Evolutionary conservation across 2,113 vertebrate genomes (phyloP).

Genomic region (Pollachius pollachius): DNA sequence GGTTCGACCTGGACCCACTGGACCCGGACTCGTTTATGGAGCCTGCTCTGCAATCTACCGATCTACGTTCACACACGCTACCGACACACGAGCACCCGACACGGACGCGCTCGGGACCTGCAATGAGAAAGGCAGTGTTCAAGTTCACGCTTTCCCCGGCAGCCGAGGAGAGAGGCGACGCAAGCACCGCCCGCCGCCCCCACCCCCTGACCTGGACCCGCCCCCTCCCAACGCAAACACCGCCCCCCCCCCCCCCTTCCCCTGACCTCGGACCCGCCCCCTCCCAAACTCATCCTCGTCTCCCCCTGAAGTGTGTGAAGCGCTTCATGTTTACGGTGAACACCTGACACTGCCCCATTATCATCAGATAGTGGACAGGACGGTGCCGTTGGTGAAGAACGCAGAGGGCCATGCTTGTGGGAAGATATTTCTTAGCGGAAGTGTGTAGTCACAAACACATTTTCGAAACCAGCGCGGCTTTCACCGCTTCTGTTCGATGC

Average conservation of each 20-base stretch:
- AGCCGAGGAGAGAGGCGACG: conserved; percentile 40
- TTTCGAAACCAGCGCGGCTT: background rate
- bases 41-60: too few relatives aligned
- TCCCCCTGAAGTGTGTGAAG: too few relatives aligned
- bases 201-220: conserved; percentile 51
- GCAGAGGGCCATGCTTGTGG: too few relatives aligned
- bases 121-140: conserved; percentile 64
- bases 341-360: too few relatives aligned
- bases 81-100: background rate
- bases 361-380: too few relatives aligned
- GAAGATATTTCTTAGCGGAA: too few relatives aligned
- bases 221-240: conserved; percentile 37
- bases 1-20: background rate
- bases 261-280: too few relatives aligned
- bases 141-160: conserved; percentile 74
- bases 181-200: conserved; percentile 39
- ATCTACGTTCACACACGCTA: too few relatives aligned
- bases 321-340: too few relatives aligned
- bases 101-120: background rate
- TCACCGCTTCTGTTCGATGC: background rate
- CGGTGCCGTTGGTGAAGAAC: too few relatives aligned
- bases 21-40: background rate
- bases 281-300: too few relatives aligned
- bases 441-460: background rate
- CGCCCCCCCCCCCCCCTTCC: too few relatives aligned